Percentiles rank a stretch among this genome's conserved stretches.
Conservation (phyloP, 2,888 invertebrate species). For the Vanessa cardui region DNA sequence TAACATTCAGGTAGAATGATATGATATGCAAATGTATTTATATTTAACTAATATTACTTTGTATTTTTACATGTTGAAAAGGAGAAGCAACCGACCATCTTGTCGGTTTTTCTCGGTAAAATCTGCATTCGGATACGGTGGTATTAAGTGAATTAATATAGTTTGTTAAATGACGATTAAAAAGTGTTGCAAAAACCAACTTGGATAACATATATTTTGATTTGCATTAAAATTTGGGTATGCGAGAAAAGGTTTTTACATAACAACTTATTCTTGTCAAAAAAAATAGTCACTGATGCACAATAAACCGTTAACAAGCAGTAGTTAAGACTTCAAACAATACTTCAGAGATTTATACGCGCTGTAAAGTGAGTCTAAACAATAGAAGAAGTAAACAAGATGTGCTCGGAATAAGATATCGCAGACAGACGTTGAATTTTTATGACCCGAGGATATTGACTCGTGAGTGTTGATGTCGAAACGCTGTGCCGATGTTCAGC, state of each 20-base stretch:
- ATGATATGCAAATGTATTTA: too few relatives aligned
- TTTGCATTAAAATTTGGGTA: neutral
- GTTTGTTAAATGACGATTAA: too few relatives aligned
- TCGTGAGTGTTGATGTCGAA: conserved; percentile 10
- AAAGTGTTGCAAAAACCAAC: too few relatives aligned
- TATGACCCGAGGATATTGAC: conserved; percentile 28
- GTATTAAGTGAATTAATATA: too few relatives aligned
- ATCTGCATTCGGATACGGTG: too few relatives aligned
- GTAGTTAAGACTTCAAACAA: conserved; percentile 37
- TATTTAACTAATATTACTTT: too few relatives aligned
- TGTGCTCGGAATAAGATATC: conserved; percentile 25
- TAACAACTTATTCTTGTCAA: neutral
- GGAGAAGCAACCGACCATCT: too few relatives aligned
- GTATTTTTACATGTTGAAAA: too few relatives aligned
- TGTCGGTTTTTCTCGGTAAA: too few relatives aligned
- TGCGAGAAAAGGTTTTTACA: neutral
- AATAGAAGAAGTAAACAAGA: conserved; percentile 28
- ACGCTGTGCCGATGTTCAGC: neutral
- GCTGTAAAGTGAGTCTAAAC: conserved; percentile 35
- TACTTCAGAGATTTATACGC: conserved; percentile 36
- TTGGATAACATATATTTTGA: too few relatives aligned
- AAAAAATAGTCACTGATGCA: conserved; percentile 15
- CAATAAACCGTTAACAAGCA: conserved; percentile 12
- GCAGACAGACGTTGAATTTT: conserved; percentile 22
- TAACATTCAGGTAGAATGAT: too few relatives aligned